A percentile compares a stretch with the other conserved stretches of the same genome.
Conservation (phyloP, 1,140 invertebrate genomes). For the Pogonus chalceus region DNA sequence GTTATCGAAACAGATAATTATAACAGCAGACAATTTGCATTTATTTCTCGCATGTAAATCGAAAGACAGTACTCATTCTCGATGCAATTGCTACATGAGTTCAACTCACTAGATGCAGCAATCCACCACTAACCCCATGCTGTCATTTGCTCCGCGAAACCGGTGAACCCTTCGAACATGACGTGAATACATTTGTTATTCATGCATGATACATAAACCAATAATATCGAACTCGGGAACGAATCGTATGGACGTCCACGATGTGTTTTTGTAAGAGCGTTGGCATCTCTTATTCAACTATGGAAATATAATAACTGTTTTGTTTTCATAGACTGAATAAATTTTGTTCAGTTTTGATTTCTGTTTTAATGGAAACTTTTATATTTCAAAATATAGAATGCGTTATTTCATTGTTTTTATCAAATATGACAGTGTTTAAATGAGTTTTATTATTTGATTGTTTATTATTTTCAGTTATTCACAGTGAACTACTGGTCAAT, state of each 20-base stretch:
- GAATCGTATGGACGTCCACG: not conserved
- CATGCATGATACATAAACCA: not conserved
- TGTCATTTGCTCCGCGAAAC: not conserved
- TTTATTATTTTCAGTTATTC: no score
- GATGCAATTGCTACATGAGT: no score
- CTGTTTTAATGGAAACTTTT: not conserved
- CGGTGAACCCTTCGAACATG: not conserved
- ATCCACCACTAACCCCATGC: not conserved
- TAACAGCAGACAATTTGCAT: no score
- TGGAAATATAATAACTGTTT: not conserved
- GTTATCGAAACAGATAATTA: no score
- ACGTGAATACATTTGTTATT: not conserved
- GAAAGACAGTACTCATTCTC: no score
- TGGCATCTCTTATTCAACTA: not conserved
- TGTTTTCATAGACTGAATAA: not conserved
- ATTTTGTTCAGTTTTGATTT: not conserved
- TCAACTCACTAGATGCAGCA: not conserved
- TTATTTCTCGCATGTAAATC: no score
- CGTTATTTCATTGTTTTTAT: no score
- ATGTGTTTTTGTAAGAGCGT: not conserved
- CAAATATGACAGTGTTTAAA: no score
- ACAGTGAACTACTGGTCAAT: no score
- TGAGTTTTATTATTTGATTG: no score
- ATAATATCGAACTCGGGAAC: not conserved
- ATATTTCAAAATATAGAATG: no score